These are phyloP conservation scores for Drosophila rellima DNA, from an alignment of 2,888 invertebrate genomes.

Conservation along the genomic window DNA sequence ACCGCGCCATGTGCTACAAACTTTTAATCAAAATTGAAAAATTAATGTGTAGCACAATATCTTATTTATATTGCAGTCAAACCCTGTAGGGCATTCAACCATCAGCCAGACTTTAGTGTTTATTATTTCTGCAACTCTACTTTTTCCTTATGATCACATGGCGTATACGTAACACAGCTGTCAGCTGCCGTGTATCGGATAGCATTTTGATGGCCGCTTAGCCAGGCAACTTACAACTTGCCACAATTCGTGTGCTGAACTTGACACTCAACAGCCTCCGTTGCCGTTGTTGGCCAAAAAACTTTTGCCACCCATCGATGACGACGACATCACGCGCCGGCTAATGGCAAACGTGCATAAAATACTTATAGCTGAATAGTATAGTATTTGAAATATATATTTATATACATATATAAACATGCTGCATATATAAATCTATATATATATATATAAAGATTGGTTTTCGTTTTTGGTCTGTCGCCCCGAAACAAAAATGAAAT, in stretches of 20 bases:
- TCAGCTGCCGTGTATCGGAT: conserved; percentile 39
- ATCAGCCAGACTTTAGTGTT: background rate
- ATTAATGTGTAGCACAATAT: too few species aligned
- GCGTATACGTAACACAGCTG: conserved; percentile 52
- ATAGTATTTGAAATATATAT: conserved; percentile 17
- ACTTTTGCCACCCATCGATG: conserved; percentile 54
- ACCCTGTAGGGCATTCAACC: conserved; percentile 3
- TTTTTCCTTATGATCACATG: conserved; percentile 1
- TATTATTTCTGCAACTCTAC: background rate
- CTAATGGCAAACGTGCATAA: conserved; percentile 66
- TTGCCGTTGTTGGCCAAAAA: conserved; percentile 14
- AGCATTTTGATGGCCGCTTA: conserved; percentile 60
- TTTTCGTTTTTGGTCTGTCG: conserved; percentile 54
- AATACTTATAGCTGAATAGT: conserved; percentile 44
- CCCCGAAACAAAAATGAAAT: conserved; percentile 52
- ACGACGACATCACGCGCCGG: conserved; percentile 63
- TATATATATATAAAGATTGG: conserved; percentile 31
- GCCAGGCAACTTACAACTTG: conserved; percentile 45
- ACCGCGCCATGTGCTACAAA: too few species aligned
- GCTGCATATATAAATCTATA: conserved; percentile 5
- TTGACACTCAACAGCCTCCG: conserved; percentile 53
- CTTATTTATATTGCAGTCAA: too few species aligned
- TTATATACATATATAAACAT: background rate
- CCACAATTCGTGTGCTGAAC: conserved; percentile 47
- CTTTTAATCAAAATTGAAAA: too few species aligned